A percentile compares a stretch with the other conserved stretches of the same genome.
Evolutionary conservation across 2,113 vertebrate genomes (phyloP).

Genomic region (Festucalex cinctus): DNA sequence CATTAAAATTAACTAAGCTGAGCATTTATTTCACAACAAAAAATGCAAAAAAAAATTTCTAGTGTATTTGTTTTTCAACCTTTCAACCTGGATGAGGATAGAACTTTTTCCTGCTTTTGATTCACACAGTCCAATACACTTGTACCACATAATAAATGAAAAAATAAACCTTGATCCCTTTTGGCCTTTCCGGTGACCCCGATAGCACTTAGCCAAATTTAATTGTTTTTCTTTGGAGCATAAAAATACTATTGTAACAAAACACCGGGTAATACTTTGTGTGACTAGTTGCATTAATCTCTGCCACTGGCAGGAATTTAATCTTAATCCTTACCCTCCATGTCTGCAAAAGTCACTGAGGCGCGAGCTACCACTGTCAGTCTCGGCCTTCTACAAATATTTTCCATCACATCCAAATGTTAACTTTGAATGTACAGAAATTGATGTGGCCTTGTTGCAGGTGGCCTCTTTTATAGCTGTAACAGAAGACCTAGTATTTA

Average conservation of each 20-base stretch:
- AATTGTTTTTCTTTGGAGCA: not conserved
- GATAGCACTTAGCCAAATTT: slow-evolving; percentile 3
- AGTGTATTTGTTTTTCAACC: not conserved
- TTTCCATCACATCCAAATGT: not conserved
- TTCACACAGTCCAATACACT: not conserved
- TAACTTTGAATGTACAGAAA: not conserved
- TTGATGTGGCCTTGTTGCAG: not conserved
- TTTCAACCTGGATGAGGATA: not conserved
- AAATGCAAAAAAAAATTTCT: not conserved
- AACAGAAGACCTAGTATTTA: not conserved
- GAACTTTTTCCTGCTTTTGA: not conserved
- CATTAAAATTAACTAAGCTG: slow-evolving; percentile 25
- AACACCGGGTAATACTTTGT: not conserved
- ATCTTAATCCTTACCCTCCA: not conserved
- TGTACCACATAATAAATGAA: not conserved
- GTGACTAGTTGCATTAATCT: not conserved
- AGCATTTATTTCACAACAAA: not conserved
- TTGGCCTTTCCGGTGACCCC: too few relatives aligned
- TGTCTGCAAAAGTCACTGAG: not conserved
- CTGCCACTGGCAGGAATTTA: slow-evolving; percentile 10
- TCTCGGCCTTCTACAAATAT: not conserved
- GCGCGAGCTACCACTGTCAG: not conserved
- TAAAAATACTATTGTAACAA: not conserved
- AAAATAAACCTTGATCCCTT: not conserved
- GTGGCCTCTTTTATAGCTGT: not conserved